A percentile compares a stretch with the other conserved stretches of the same genome.
These are phyloP conservation scores for Alosa alosa DNA, from an alignment of 2,113 vertebrate genomes.

Conservation along the genomic window DNA sequence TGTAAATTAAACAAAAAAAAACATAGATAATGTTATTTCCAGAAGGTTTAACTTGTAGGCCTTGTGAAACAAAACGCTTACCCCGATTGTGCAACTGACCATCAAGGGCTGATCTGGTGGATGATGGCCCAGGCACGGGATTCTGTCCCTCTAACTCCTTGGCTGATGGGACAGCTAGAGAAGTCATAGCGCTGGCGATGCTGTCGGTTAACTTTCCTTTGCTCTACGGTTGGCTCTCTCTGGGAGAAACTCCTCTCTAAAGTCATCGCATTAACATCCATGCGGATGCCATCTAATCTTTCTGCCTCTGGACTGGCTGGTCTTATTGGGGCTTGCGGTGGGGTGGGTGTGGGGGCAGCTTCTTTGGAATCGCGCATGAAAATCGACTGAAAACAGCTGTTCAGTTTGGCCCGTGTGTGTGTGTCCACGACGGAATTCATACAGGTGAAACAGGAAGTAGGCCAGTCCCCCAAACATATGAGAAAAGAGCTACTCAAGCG, in stretches of 20 bases:
- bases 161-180: not conserved
- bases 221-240: not conserved
- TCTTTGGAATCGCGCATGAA: not conserved
- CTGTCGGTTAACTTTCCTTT: not conserved
- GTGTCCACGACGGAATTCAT: constrained; percentile 33
- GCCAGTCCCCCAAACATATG: constrained; percentile 93
- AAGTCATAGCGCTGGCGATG: not conserved
- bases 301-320: not conserved
- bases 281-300: not conserved
- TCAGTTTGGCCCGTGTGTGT: not conserved
- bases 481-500: constrained; percentile 99
- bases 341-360: not conserved
- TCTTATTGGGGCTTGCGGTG: not conserved
- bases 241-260: not conserved
- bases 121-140: not conserved
- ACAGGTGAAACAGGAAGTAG: constrained; percentile 95
- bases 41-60: no score
- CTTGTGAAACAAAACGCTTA: no score
- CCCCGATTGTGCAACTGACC: no score
- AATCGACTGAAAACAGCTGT: not conserved
- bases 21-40: no score
- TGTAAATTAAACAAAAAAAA: no score
- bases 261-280: not conserved
- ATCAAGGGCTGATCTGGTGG: not conserved
- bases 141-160: not conserved